Evolutionary conservation across 2,113 vertebrate species (phyloP), one percentile per base, ranked within the genome.

Genomic region (Corythaeola cristata): DNA sequence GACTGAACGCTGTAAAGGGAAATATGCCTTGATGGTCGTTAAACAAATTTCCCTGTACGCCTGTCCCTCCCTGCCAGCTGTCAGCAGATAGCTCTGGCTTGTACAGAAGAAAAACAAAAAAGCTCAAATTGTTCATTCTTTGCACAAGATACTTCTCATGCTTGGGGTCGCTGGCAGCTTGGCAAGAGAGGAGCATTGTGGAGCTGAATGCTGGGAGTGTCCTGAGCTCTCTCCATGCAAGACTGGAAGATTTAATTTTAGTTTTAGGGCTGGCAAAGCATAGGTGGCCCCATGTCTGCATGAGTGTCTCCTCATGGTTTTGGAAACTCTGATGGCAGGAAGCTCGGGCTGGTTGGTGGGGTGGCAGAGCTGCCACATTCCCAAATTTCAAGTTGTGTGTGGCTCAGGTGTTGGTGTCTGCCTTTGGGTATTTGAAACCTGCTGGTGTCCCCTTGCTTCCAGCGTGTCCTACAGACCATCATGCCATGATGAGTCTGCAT

Each of bases 221-320:
- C 39, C 26, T 0, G 1, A 74, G 35, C 11, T 67, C 32, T 39
- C 69, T 44, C 28, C 3, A 0, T 44, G 26, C n/a, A 33, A 33
- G 47, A 23, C 20, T 69, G 53, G 47, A 74, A 80, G 37, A 28
- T 20, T 52, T 23, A 6, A 21, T 56, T 69, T n/a, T n/a, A n/a
- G 24, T 8, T 77, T 82, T n/a, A 41, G 47, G 30, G 52, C 49
- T 69, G 45, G 37, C 24, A 52, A 75, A 69, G 23, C 12, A 5
- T 37, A 18, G 17, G 11, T 62, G 44, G 44, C 33, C 28, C 23
- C 5, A 0, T 17, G 37, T 45, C 28, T 45, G 9, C 24, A 8
- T 16, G 23, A 9, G 6, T 58, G 44, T 39, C 50, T 80, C 19
- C 9, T 3, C 2, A 19, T 16, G 30, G 8, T 23, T 91, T 20